These are phyloP conservation scores for Herpetotheres cachinnans DNA, from an alignment of 2,113 vertebrate species.

Conservation along the genomic window DNA sequence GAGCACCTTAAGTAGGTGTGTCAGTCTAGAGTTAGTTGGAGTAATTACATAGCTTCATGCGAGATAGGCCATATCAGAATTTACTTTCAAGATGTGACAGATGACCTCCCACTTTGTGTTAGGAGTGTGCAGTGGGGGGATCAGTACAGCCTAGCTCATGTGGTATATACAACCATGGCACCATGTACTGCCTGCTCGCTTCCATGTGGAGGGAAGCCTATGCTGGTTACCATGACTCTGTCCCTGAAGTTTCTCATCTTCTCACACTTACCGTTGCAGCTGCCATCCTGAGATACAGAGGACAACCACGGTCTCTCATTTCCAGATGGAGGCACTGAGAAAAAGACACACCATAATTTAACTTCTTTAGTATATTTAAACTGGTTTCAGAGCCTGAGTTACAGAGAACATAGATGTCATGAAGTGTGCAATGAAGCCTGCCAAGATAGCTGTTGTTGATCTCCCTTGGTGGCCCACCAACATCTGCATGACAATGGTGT, in stretches of 20 bases:
- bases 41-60: not conserved
- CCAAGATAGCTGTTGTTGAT: not conserved
- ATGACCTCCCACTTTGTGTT: not conserved
- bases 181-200: not conserved
- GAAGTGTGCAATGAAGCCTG: not conserved
- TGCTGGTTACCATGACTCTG: not conserved
- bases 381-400: not conserved
- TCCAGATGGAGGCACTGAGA: not conserved
- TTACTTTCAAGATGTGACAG: not conserved
- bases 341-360: not conserved
- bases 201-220: not conserved
- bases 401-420: not conserved
- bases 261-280: not conserved
- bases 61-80: not conserved
- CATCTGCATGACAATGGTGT: not conserved
- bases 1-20: not conserved
- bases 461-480: not conserved
- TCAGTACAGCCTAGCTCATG: fast-evolving
- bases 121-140: not conserved
- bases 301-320: not conserved
- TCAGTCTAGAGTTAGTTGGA: not conserved
- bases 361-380: not conserved
- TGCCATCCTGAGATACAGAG: not conserved
- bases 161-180: not conserved
- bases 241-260: not conserved